Conservation (phyloP, 2,797 vertebrate genomes). For the Vespertilio murinus region DNA sequence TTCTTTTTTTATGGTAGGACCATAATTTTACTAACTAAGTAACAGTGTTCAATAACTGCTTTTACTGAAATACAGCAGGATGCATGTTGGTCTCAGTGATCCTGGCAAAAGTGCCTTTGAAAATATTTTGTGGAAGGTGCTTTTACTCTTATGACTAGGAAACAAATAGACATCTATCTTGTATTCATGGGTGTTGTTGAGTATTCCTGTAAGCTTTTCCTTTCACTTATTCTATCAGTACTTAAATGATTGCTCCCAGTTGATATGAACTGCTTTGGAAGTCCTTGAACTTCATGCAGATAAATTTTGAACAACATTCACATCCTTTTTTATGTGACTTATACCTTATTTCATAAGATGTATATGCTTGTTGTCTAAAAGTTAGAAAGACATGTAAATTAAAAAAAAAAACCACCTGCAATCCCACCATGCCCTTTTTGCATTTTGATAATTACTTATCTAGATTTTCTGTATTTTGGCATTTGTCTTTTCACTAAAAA, state of each 20-base stretch:
- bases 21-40: neutral
- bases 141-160: neutral
- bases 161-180: neutral
- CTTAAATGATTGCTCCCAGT: neutral
- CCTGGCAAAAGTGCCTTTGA: neutral
- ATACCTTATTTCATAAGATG: neutral
- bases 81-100: neutral
- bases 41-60: neutral
- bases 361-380: neutral
- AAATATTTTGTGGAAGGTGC: neutral
- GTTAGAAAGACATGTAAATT: neutral
- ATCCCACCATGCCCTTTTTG: neutral
- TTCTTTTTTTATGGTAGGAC: neutral
- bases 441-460: neutral
- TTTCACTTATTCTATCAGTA: neutral
- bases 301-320: conserved; percentile 1
- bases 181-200: neutral
- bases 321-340: neutral
- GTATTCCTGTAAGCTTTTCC: neutral
- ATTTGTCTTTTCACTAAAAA: neutral
- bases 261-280: neutral
- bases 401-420: neutral
- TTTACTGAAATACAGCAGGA: neutral
- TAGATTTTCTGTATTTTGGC: conserved; percentile 19
- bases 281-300: conserved; percentile 16